Conservation (phyloP, 2,113 vertebrate genomes). For the Urocolius indicus region DNA sequence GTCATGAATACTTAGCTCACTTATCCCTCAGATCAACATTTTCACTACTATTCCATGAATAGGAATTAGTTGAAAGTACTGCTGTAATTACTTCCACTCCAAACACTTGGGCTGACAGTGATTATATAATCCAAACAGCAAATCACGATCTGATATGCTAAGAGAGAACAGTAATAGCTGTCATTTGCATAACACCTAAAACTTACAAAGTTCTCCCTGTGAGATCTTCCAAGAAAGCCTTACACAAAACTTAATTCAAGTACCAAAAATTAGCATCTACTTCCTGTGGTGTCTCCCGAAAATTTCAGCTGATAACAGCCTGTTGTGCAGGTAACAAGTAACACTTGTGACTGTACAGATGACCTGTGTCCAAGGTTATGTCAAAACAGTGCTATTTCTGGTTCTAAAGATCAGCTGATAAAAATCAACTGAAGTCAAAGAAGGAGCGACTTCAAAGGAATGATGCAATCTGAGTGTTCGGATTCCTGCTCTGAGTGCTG, state of each 20-base stretch:
- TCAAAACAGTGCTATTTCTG: not conserved
- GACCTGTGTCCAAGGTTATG: not conserved
- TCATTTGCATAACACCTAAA: not conserved
- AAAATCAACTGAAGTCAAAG: slow-evolving; percentile 16
- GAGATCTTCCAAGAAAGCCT: not conserved
- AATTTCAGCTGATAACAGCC: not conserved
- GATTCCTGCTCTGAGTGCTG: not conserved
- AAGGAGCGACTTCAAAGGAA: slow-evolving; percentile 26
- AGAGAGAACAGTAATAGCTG: not conserved
- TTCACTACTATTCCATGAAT: not conserved
- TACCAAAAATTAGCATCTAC: not conserved
- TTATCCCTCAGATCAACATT: not conserved
- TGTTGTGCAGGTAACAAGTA: not conserved
- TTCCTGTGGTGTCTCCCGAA: not conserved
- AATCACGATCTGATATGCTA: not conserved
- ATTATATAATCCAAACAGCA: slow-evolving; percentile 14
- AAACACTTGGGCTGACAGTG: not conserved
- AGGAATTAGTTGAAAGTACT: not conserved
- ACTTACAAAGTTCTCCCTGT: not conserved
- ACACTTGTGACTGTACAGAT: not conserved
- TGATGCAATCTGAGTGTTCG: not conserved
- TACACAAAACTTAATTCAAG: not conserved
- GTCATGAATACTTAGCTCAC: not conserved
- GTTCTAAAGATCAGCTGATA: not conserved
- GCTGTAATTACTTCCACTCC: slow-evolving; percentile 14